phyloP scores from a whole-genome alignment of 2,797 vertebrate species.

The Gymnothorax javanicus region DNA sequence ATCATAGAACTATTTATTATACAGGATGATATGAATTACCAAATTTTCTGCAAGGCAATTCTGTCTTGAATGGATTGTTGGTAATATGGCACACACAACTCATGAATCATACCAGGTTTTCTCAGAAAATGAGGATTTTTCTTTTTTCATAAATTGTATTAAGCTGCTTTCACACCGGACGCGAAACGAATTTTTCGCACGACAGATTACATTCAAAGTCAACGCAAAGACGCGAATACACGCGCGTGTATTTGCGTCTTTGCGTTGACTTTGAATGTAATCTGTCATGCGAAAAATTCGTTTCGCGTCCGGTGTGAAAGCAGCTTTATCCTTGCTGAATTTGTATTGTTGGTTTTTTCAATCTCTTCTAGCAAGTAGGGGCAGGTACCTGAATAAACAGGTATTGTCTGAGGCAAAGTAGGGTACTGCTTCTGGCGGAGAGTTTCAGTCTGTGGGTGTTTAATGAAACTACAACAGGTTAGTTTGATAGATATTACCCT shows the following conservation, averaged over 20 bases:
- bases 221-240: too few species aligned
- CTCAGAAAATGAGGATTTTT: not conserved
- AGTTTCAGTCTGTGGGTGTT: conserved; percentile 60
- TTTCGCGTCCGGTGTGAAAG: too few species aligned
- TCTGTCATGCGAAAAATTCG: too few species aligned
- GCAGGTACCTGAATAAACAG: conserved; percentile 48
- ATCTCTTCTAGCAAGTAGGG: conserved; percentile 41
- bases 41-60: not conserved
- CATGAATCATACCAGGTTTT: not conserved
- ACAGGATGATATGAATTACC: not conserved
- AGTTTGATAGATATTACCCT: conserved; percentile 1
- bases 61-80: not conserved
- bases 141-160: not conserved
- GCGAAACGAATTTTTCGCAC: too few species aligned
- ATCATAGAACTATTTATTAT: not conserved
- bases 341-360: conserved; percentile 12
- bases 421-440: conserved; percentile 19
- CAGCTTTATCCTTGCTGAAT: not conserved
- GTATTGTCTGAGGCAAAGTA: conserved; percentile 41
- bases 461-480: conserved; percentile 44
- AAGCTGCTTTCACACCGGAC: too few species aligned
- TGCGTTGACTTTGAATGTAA: too few species aligned
- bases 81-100: not conserved
- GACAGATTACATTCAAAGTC: too few species aligned
- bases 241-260: too few species aligned